Conservation (phyloP, 2,797 vertebrate genomes). For the Aulostomus chinensis region DNA sequence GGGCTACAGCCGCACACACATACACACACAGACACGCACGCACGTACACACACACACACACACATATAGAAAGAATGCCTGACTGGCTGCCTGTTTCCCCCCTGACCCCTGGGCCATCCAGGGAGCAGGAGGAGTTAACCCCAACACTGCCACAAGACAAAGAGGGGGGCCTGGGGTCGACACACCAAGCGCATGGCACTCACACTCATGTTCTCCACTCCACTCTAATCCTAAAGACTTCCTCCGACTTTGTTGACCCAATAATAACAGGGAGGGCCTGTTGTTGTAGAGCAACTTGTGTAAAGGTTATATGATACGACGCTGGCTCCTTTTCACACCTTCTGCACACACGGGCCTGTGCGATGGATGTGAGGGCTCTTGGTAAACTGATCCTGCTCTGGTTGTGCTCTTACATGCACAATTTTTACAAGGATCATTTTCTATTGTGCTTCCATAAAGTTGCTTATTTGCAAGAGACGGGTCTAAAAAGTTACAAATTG, state of each 20-base stretch:
- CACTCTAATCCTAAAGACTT: slow-evolving; percentile 68
- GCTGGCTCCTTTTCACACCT: slow-evolving; percentile 66
- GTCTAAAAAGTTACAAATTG: no score
- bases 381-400: neutral
- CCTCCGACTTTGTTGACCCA: slow-evolving; percentile 71
- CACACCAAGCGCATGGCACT: slow-evolving; percentile 35
- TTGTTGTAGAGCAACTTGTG: slow-evolving; percentile 69
- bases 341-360: slow-evolving; percentile 55
- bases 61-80: slow-evolving; percentile 75
- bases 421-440: neutral
- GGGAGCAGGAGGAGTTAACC: slow-evolving; percentile 72
- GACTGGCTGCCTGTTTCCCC: slow-evolving; percentile 67
- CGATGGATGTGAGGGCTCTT: slow-evolving; percentile 5
- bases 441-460: no score
- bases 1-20: slow-evolving; percentile 67
- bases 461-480: no score
- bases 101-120: slow-evolving; percentile 73
- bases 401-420: neutral
- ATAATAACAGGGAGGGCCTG: slow-evolving; percentile 67
- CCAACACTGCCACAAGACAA: slow-evolving; percentile 61
- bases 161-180: slow-evolving; percentile 36
- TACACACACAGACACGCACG: slow-evolving; percentile 37
- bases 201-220: slow-evolving; percentile 64
- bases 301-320: slow-evolving; percentile 67
- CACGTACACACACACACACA: slow-evolving; percentile 42